Evolutionary conservation across 2,888 invertebrate species (phyloP).

Genomic region (Neoscelio sp.): DNA sequence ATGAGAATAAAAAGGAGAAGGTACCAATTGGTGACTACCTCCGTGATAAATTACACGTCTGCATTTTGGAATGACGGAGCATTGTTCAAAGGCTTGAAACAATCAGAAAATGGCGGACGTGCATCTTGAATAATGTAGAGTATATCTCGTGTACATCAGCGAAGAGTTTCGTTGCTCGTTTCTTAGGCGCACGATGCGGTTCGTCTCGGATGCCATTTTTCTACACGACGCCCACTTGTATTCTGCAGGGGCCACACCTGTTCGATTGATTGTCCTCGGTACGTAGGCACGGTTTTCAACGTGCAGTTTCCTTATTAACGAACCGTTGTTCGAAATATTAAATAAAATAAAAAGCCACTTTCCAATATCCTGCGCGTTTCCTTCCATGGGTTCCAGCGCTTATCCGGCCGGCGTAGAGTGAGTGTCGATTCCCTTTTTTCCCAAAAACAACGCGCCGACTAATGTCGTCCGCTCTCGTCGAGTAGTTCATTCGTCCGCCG

Average conservation of each 20-base stretch:
- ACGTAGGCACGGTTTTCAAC: too few species aligned
- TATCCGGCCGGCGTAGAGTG: too few species aligned
- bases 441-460: slow-evolving; percentile 4
- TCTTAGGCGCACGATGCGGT: slow-evolving; percentile 40
- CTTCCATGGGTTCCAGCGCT: too few species aligned
- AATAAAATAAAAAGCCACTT: too few species aligned
- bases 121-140: slow-evolving; percentile 3
- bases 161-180: slow-evolving; percentile 30
- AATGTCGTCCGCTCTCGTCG: slow-evolving; percentile 32
- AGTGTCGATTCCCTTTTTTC: slow-evolving; percentile 1
- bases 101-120: slow-evolving; percentile 12
- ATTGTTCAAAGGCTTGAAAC: not conserved
- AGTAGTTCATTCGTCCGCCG: slow-evolving; percentile 15
- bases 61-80: too few species aligned
- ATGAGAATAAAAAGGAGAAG: too few species aligned
- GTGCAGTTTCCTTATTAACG: too few species aligned
- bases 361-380: too few species aligned
- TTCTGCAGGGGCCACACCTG: slow-evolving; percentile 63
- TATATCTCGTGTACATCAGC: slow-evolving; percentile 12
- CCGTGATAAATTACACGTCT: too few species aligned
- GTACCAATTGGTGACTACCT: too few species aligned
- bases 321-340: too few species aligned
- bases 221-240: slow-evolving; percentile 57
- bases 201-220: slow-evolving; percentile 47
- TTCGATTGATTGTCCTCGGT: slow-evolving; percentile 54